phyloP scores from a whole-genome alignment of 2,888 invertebrate species.

The Synanthedon tipuliformis region DNA sequence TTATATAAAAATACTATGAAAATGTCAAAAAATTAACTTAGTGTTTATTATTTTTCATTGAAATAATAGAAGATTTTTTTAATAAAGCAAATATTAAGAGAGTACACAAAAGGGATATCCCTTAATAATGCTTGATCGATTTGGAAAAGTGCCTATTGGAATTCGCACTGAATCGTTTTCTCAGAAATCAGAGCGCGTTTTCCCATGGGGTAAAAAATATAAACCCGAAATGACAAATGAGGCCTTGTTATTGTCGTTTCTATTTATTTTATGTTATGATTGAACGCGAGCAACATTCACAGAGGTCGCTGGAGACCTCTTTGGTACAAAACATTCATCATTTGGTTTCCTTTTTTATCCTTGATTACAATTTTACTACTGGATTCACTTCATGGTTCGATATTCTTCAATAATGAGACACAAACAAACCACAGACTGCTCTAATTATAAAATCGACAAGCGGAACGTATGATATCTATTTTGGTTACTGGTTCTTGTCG shows the following conservation, averaged over 20 bases:
- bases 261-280: slow-evolving; percentile 14
- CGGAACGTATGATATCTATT: no score
- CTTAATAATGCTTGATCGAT: background rate
- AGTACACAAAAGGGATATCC: background rate
- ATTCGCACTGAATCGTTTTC: background rate
- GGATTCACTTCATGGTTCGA: background rate
- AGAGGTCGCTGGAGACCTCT: slow-evolving; percentile 7
- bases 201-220: background rate
- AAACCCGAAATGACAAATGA: slow-evolving; percentile 12
- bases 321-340: slow-evolving; percentile 12
- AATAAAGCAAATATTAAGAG: background rate
- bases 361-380: background rate
- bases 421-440: background rate
- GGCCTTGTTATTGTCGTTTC: slow-evolving; percentile 8
- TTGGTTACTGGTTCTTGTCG: no score
- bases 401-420: background rate
- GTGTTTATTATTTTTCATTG: no score
- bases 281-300: slow-evolving; percentile 11
- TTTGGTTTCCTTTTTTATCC: slow-evolving; percentile 8
- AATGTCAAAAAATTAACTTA: no score
- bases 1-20: no score
- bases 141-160: background rate
- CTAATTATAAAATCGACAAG: no score
- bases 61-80: no score
- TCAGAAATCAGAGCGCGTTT: background rate